phyloP scores from a whole-genome alignment of 2,888 invertebrate genomes.

The Sthenelais limicola region DNA sequence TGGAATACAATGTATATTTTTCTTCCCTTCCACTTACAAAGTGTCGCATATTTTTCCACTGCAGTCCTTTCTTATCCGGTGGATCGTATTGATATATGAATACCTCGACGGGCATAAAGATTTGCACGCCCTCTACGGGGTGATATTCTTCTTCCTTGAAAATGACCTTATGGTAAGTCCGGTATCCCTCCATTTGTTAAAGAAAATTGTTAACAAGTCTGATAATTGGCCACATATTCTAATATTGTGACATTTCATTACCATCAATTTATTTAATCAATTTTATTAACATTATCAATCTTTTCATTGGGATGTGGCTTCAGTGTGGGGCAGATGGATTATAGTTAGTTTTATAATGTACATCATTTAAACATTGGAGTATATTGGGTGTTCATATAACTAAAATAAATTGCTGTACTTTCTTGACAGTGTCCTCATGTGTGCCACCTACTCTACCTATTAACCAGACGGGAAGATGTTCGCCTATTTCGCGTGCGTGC shows the following conservation, averaged over 20 bases:
- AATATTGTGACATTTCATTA: too few species aligned
- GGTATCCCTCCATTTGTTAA: too few species aligned
- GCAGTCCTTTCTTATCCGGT: conserved; percentile 62
- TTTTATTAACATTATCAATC: too few species aligned
- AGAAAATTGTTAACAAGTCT: too few species aligned
- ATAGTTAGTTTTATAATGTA: too few species aligned
- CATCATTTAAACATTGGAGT: neutral
- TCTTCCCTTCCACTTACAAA: too few species aligned
- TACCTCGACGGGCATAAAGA: conserved; percentile 59
- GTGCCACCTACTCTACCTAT: conserved; percentile 65
- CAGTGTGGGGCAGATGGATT: too few species aligned
- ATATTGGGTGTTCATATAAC: neutral
- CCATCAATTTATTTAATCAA: too few species aligned
- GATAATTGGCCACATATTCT: too few species aligned
- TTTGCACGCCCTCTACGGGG: conserved; percentile 63
- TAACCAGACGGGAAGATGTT: conserved; percentile 66
- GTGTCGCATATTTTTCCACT: conserved; percentile 28
- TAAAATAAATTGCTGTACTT: neutral
- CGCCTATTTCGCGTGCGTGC: conserved; percentile 59
- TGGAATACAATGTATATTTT: too few species aligned
- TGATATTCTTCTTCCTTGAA: conserved; percentile 61
- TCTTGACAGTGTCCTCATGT: conserved; percentile 63
- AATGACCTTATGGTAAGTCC: conserved; percentile 43
- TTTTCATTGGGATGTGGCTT: too few species aligned
- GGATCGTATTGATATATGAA: conserved; percentile 64